Conservation (phyloP, 2,797 vertebrate species). For the Leucoraja ocellata region DNA sequence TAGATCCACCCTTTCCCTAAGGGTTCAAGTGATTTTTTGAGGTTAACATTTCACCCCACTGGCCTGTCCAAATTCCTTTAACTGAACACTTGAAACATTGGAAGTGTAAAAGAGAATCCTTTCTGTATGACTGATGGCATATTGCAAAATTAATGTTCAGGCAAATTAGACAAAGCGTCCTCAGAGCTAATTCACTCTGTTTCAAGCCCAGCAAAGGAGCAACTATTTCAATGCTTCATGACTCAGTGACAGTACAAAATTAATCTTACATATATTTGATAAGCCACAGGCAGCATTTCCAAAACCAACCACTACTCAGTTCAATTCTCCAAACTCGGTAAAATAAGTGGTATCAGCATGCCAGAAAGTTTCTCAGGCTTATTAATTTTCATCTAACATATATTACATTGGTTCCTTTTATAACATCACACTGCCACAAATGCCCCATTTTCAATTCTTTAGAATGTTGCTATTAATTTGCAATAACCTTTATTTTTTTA, state of each 20-base stretch:
- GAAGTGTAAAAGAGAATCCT: neutral
- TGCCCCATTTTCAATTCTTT: neutral
- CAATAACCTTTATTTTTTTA: neutral
- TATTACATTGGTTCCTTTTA: neutral
- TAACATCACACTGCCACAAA: neutral
- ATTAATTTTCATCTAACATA: neutral
- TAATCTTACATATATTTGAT: neutral
- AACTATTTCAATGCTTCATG: neutral
- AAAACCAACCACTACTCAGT: neutral
- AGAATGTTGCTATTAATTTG: neutral
- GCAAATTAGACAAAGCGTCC: neutral
- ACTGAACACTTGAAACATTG: neutral
- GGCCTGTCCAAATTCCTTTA: conserved; percentile 17
- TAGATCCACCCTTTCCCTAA: conserved; percentile 9
- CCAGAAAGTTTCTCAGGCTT: neutral
- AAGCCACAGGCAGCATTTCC: neutral
- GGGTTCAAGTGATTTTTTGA: conserved; percentile 14
- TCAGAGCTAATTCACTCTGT: neutral
- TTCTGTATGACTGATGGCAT: neutral
- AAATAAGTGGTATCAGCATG: neutral
- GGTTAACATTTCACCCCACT: neutral
- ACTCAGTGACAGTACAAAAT: neutral
- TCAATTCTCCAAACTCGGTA: neutral
- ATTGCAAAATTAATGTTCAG: neutral
- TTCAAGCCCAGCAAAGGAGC: neutral